Percentiles rank a stretch among this genome's conserved stretches.
These are phyloP conservation scores for Brachionichthys hirsutus DNA, from an alignment of 2,113 vertebrate genomes.

Conservation along the genomic window DNA sequence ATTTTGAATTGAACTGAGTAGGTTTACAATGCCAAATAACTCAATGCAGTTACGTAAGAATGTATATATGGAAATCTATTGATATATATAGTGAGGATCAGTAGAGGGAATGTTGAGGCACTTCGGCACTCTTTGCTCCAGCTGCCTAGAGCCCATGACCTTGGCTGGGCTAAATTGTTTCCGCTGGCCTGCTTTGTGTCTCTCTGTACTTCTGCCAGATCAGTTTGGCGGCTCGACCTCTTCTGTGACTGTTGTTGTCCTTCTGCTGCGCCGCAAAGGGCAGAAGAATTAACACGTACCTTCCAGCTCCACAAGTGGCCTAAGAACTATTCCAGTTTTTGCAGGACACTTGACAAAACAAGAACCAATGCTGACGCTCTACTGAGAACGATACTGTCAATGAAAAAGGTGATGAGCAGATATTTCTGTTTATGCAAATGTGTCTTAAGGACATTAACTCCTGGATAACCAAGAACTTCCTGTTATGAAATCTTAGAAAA, in stretches of 20 bases:
- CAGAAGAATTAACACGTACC: conserved; percentile 71
- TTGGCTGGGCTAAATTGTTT: conserved; percentile 61
- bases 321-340: conserved; percentile 52
- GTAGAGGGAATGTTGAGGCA: not conserved
- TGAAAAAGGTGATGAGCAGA: too few relatives aligned
- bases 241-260: conserved; percentile 47
- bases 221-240: conserved; percentile 56
- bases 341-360: conserved; percentile 18
- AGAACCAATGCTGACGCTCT: too few relatives aligned
- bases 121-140: conserved; percentile 15
- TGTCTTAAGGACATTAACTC: too few relatives aligned
- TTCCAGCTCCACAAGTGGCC: conserved; percentile 51
- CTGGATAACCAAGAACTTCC: too few relatives aligned
- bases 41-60: conserved; percentile 1
- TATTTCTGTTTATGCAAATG: too few relatives aligned
- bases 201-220: conserved; percentile 65
- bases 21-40: conserved; percentile 28
- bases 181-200: conserved; percentile 49
- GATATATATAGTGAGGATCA: not conserved
- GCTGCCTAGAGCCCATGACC: conserved; percentile 46
- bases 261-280: conserved; percentile 61
- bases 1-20: too few relatives aligned
- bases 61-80: not conserved
- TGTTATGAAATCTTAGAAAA: too few relatives aligned
- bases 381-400: too few relatives aligned